Evolutionary conservation across 2,888 invertebrate species (phyloP).

Genomic region (Rotaria macrura): DNA sequence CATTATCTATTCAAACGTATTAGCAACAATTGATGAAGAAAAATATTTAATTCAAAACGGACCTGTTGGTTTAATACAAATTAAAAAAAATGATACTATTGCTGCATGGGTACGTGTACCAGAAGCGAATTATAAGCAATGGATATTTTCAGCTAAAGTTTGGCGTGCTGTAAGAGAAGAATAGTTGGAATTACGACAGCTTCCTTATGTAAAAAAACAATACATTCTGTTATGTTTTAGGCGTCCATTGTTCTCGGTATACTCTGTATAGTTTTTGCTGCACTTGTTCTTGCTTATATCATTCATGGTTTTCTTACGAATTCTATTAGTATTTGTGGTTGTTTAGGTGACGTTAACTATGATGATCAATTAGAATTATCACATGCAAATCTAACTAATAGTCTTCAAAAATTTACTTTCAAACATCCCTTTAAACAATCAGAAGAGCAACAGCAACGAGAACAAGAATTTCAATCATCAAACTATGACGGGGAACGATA

Average conservation of each 20-base stretch:
- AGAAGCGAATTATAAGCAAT: not conserved
- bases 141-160: not conserved
- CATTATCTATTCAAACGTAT: not conserved
- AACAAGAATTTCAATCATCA: not conserved
- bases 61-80: not conserved
- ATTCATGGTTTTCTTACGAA: constrained; percentile 1
- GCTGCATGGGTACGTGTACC: not conserved
- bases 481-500: not conserved
- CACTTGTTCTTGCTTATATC: not conserved
- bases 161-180: not conserved
- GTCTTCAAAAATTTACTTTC: not conserved
- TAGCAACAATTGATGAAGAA: not conserved
- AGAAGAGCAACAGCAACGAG: not conserved
- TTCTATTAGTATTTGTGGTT: not conserved
- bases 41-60: not conserved
- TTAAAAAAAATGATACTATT: not conserved
- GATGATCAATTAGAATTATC: not conserved
- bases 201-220: no score
- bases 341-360: not conserved
- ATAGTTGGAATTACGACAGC: no score
- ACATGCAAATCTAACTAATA: not conserved
- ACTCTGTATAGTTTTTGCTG: not conserved
- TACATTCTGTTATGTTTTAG: not conserved
- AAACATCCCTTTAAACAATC: not conserved
- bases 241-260: not conserved